Evolutionary conservation across 2,797 vertebrate genomes (phyloP).

Genomic region (Cyclura pinguis): DNA sequence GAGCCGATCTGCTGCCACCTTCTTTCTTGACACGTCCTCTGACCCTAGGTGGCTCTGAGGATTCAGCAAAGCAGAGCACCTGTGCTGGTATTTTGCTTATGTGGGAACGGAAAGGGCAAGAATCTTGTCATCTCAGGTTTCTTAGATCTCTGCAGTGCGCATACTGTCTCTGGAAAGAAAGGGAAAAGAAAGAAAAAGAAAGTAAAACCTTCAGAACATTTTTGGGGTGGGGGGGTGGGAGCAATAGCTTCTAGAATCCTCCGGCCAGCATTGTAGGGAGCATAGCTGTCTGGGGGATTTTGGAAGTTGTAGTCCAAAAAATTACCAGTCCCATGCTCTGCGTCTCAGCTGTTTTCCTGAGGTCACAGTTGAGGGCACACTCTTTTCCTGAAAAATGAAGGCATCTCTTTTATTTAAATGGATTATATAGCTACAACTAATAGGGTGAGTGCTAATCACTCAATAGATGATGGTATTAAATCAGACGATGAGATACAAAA

Average conservation of each 20-base stretch:
- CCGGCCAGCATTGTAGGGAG: too few relatives aligned
- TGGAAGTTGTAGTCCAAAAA: too few relatives aligned
- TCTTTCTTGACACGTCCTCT: neutral
- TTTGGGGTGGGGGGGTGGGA: too few relatives aligned
- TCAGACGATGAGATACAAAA: too few relatives aligned
- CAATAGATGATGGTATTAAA: neutral
- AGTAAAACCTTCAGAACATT: too few relatives aligned
- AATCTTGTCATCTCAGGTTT: neutral
- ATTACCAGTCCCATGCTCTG: too few relatives aligned
- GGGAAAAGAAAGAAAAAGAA: too few relatives aligned
- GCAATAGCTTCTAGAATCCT: too few relatives aligned
- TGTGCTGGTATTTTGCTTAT: neutral
- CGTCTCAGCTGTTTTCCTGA: too few relatives aligned
- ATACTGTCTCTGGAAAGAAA: neutral
- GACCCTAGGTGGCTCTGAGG: neutral
- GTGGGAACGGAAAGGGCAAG: neutral
- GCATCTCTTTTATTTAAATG: neutral
- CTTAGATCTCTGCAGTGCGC: neutral
- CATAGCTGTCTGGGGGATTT: too few relatives aligned
- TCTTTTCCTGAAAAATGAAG: slow-evolving; percentile 13
- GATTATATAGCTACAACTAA: neutral
- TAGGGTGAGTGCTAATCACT: neutral
- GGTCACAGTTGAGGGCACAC: slow-evolving; percentile 18
- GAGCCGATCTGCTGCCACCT: slow-evolving; percentile 11
- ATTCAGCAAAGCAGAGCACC: neutral